Evolutionary conservation across 2,113 vertebrate genomes (phyloP).

Genomic region (Chinchilla lanigera): DNA sequence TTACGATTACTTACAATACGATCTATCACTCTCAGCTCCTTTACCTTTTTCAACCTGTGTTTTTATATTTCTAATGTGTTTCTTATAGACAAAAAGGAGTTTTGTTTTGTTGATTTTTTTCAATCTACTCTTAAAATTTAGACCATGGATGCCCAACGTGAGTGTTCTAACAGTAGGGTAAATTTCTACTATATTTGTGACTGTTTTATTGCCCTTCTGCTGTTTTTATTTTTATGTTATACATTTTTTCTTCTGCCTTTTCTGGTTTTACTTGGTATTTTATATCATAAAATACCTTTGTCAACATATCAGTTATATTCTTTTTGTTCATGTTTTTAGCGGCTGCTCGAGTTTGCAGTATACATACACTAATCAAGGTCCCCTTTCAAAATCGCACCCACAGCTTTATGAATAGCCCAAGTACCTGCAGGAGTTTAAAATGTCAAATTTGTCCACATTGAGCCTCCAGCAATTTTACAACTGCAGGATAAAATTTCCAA

Average conservation of each 20-base stretch:
- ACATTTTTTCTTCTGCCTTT: neutral
- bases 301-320: neutral
- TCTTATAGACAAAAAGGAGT: neutral
- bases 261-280: neutral
- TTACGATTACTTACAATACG: too few species aligned
- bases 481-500: neutral
- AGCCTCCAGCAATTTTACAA: neutral
- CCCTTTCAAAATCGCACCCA: neutral
- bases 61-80: neutral
- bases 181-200: neutral
- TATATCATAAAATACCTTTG: neutral
- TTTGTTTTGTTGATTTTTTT: neutral
- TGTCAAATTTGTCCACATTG: neutral
- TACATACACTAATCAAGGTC: neutral
- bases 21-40: neutral
- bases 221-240: neutral
- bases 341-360: neutral
- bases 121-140: neutral
- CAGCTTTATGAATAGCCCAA: neutral
- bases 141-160: neutral
- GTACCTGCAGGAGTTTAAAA: neutral
- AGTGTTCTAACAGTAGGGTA: neutral
- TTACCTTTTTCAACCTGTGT: neutral
- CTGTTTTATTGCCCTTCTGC: neutral
- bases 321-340: neutral